Evolutionary conservation across 2,888 invertebrate species (phyloP), one percentile per base, ranked within the genome.

Genomic region (Cylindroiulus punctatus): DNA sequence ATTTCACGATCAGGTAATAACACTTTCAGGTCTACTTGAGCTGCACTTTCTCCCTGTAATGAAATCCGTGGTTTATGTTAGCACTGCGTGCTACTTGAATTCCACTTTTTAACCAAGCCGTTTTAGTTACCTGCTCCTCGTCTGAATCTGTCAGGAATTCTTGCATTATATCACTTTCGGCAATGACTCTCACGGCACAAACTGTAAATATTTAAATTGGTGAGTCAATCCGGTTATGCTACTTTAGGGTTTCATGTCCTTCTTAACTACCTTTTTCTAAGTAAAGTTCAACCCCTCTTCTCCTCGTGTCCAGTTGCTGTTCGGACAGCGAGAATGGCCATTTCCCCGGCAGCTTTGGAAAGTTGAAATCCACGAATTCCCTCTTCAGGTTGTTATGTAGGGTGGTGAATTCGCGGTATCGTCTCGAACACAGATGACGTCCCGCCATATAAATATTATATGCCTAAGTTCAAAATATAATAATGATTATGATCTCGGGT

Each of bases 391-490:
- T 94, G 89, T 94, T 94, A 90, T 98, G 96, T 88, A 99, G 92
- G 88, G 95, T 95, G 12, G 97, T 94, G 91, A 99, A 99, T 92
- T 99, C 99, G 87, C 98, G 93, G 91, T 99, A 99, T 65, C 99
- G 93, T 85, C 99, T 93, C 85, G 98, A 98, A 92, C 99, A 99
- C 86, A 99, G 92, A 91, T 99, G 99, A 52, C 99, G 92, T 0
- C 99, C 99, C 8, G 99, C 99, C 98, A 99, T 99, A 91, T 99
- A 98, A 88, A 99, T 98, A 91, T 99, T 99, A 92, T 97, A 99
- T 5, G 93, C 93, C 92, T 92, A 52, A 85, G 36, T 57, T 83
- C 84, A 83, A 47, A 83, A 36, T 7, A 7, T 2, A 36, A 36
- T 36, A 36, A 22, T 4, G 5, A 82, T 32, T 36, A 19, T 36